Conservation (phyloP, 1,140 invertebrate genomes). For the Stegodyphus mimosarum region DNA sequence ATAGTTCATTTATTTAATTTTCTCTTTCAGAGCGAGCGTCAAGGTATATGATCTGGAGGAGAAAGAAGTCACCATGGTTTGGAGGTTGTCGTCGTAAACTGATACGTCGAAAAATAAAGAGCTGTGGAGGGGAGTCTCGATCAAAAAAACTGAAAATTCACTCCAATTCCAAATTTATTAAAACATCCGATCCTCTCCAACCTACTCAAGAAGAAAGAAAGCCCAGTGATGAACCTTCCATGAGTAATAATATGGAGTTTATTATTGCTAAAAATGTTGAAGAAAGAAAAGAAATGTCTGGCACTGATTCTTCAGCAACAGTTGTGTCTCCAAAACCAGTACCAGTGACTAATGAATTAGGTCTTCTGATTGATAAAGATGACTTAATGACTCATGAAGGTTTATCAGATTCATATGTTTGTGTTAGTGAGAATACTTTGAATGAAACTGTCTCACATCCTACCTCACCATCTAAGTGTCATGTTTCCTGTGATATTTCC, state of each 20-base stretch:
- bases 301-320: constrained; percentile 45
- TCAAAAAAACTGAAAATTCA: constrained; percentile 31
- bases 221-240: constrained; percentile 12
- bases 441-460: constrained; percentile 9
- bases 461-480: constrained; percentile 47
- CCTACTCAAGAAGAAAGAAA: constrained; percentile 28
- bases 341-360: neutral
- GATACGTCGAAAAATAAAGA: constrained; percentile 48
- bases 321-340: constrained; percentile 33
- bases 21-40: constrained; percentile 2
- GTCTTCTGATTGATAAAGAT: constrained; percentile 10
- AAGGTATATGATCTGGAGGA: constrained; percentile 49
- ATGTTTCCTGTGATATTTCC: constrained; percentile 53
- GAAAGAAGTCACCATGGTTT: constrained; percentile 47
- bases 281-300: constrained; percentile 33
- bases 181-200: constrained; percentile 50
- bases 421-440: constrained; percentile 15
- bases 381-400: constrained; percentile 6
- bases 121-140: neutral
- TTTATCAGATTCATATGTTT: constrained; percentile 24
- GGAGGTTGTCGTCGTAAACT: constrained; percentile 38
- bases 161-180: constrained; percentile 42
- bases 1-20: neutral
- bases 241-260: constrained; percentile 26
- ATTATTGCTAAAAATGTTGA: constrained; percentile 23